Evolutionary conservation across 2,113 vertebrate genomes (phyloP), one percentile per base, ranked within the genome.

Genomic region (Blennius ocellaris): DNA sequence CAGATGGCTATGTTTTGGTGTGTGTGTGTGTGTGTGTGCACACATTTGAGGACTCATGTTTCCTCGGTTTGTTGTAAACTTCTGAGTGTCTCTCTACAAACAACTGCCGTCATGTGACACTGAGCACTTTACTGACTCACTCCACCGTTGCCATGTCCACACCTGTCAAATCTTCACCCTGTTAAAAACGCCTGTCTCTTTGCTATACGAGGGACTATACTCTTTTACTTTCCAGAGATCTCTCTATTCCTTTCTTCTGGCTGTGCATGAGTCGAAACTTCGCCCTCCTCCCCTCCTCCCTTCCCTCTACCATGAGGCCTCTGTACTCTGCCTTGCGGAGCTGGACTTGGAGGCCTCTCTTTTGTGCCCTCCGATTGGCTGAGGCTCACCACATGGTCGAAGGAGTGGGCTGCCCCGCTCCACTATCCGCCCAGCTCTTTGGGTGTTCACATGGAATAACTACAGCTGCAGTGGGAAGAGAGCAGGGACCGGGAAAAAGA

Each of bases 391-490:
- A 96, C 94, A 89, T 96, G 95, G 77, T 76, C 74, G 63, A 40
- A 40, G 67, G 87, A 89, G 90, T 87, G 92, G 93, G 92, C 92
- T 59, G 87, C 84, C 88, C 84, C 89, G 80, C 81, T 86, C 80
- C 63, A 55, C 69, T 81, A 80, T 76, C 90, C 69, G 69, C 76
- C 86, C 88, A 81, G 84, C 70, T 92, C 80, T 80, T 81, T 91
- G 90, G 88, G 85, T 91, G 83, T 93, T 95, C 90, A 89, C 87
- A 91, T 90, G 92, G 90, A 94, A 93, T 93, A 93, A 88, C 90
- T 86, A 85, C 93, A 93, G 89, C 92, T 90, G 88, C 92, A 92
- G 90, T 92, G 88, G 92, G 90, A 87, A 92, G 83, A 83, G 90
- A 82, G 86, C 87, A 76, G 89, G 87, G 90, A 88, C 73, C 83